Conservation (phyloP, 1,140 invertebrate species). For the Papilio xuthus region DNA sequence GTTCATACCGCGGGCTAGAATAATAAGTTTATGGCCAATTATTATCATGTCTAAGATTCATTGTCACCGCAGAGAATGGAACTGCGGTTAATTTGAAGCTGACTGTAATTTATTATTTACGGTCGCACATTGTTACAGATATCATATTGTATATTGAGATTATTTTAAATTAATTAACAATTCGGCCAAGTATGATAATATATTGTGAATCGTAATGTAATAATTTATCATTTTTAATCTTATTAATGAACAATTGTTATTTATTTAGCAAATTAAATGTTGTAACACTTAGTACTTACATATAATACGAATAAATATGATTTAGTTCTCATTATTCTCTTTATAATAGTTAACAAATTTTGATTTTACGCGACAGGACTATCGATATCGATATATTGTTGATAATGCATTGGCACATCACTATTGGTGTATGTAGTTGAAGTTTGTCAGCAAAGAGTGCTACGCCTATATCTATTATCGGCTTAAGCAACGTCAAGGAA, state of each 20-base stretch:
- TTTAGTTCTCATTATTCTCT: too few species aligned
- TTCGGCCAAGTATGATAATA: too few species aligned
- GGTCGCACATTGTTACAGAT: background rate
- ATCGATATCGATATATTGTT: background rate
- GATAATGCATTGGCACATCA: background rate
- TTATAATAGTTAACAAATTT: too few species aligned
- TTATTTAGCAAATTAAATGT: too few species aligned
- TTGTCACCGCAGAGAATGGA: background rate
- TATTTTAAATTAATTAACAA: too few species aligned
- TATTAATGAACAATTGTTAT: too few species aligned
- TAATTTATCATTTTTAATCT: too few species aligned
- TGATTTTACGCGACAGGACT: background rate
- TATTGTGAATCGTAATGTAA: too few species aligned
- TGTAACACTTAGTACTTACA: too few species aligned
- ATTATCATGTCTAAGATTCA: constrained; percentile 20
- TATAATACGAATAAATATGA: too few species aligned
- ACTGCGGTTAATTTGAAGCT: background rate
- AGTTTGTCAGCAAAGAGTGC: constrained; percentile 29
- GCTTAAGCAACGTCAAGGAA: constrained; percentile 9
- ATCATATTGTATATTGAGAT: too few species aligned
- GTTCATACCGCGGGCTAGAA: background rate
- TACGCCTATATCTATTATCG: constrained; percentile 34
- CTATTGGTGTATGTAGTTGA: constrained; percentile 13
- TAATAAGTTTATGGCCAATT: constrained; percentile 15
- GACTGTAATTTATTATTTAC: background rate